Conservation (phyloP, 1,140 invertebrate genomes). For the Ceratina japonica region DNA sequence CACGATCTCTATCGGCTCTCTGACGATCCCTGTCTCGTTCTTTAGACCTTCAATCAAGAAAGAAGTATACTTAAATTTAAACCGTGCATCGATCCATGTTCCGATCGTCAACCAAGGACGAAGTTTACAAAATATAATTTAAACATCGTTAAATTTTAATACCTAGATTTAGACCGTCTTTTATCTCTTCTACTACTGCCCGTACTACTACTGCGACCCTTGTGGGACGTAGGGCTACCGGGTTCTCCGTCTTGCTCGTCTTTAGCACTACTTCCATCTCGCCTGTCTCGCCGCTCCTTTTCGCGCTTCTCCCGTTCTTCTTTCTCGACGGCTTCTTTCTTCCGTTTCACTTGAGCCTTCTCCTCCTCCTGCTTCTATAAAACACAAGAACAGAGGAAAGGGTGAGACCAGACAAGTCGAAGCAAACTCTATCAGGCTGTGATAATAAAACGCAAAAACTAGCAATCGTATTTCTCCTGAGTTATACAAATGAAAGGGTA, state of each 20-base stretch:
- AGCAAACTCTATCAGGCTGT: constrained; percentile 52
- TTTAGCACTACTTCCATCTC: constrained; percentile 73
- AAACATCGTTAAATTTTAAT: neutral
- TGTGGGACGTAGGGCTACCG: constrained; percentile 75
- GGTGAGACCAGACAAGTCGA: constrained; percentile 50
- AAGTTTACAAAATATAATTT: neutral
- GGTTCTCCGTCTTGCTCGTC: constrained; percentile 77
- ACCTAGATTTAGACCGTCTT: constrained; percentile 80
- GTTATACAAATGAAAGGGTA: constrained; percentile 45
- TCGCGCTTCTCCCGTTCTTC: constrained; percentile 78
- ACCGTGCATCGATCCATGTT: neutral
- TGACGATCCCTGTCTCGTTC: constrained; percentile 78
- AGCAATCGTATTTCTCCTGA: constrained; percentile 66
- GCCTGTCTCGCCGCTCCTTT: constrained; percentile 72
- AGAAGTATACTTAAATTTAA: constrained; percentile 7
- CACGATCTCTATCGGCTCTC: constrained; percentile 77
- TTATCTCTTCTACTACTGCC: constrained; percentile 75
- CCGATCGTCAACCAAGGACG: neutral
- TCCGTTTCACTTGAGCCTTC: constrained; percentile 81
- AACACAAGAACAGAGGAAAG: constrained; percentile 69
- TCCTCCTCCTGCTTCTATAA: constrained; percentile 85
- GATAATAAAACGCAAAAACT: constrained; percentile 65
- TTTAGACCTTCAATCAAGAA: constrained; percentile 54
- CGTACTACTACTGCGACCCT: constrained; percentile 71
- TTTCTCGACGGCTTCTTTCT: constrained; percentile 79